Evolutionary conservation across 2,797 vertebrate species (phyloP).

Genomic region (Pseudochaenichthys georgianus): DNA sequence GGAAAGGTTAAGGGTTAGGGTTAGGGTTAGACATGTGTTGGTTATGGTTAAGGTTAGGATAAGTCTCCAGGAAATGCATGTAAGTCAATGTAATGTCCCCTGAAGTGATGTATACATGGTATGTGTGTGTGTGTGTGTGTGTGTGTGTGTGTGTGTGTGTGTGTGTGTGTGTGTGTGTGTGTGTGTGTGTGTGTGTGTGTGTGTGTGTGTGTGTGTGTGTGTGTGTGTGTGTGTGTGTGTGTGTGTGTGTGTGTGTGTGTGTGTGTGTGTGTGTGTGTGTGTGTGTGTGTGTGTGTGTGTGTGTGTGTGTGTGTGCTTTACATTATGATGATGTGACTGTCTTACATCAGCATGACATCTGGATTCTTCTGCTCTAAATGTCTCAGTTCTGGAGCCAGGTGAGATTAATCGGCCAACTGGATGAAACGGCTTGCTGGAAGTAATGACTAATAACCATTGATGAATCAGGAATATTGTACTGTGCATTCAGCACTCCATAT

Average conservation of each 20-base stretch:
- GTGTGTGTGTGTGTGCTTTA: conserved; percentile 28
- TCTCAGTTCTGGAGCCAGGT: conserved; percentile 48
- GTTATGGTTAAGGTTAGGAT: too few species aligned
- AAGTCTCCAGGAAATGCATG: too few species aligned
- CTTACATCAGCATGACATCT: conserved; percentile 27
- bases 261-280: conserved; percentile 29
- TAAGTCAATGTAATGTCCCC: too few species aligned
- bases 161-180: conserved; percentile 32
- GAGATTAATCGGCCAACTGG: conserved; percentile 49
- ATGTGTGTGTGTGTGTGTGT: too few species aligned
- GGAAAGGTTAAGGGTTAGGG: too few species aligned
- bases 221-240: neutral
- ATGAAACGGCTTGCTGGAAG: too few species aligned
- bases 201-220: conserved; percentile 31
- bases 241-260: conserved; percentile 29
- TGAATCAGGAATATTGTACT: conserved; percentile 23
- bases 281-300: conserved; percentile 19
- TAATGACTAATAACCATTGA: conserved; percentile 41
- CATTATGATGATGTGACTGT: conserved; percentile 33
- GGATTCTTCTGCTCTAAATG: conserved; percentile 32
- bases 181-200: conserved; percentile 38
- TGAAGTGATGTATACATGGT: too few species aligned
- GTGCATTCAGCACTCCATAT: neutral
- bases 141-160: too few species aligned
- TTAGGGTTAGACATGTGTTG: too few species aligned